phyloP scores from a whole-genome alignment of 2,888 invertebrate species.

The Hylaea fasciaria region DNA sequence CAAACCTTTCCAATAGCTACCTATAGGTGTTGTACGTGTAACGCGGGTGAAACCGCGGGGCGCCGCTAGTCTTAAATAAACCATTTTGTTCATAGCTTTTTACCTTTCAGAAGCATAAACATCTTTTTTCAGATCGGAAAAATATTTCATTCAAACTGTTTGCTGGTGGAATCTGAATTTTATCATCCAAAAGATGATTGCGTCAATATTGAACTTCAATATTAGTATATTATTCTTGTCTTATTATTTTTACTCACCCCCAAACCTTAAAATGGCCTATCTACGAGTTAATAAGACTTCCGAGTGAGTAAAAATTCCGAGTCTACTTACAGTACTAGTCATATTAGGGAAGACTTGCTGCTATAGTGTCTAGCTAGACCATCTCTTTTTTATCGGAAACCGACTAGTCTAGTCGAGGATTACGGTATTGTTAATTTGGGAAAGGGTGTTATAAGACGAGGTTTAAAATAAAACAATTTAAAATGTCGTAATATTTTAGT shows the following conservation, averaged over 20 bases:
- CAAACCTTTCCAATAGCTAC: too few species aligned
- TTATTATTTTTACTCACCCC: constrained; percentile 18
- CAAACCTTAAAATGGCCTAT: constrained; percentile 4
- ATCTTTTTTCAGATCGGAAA: constrained; percentile 22
- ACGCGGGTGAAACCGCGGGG: too few species aligned
- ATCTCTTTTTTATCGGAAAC: too few species aligned
- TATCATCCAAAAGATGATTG: constrained; percentile 48
- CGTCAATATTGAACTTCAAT: constrained; percentile 56
- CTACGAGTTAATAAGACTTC: constrained; percentile 1
- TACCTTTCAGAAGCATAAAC: constrained; percentile 2
- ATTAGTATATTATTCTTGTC: constrained; percentile 49
- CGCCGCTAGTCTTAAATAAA: too few species aligned
- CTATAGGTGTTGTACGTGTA: too few species aligned
- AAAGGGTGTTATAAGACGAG: too few species aligned
- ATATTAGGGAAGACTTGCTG: too few species aligned
- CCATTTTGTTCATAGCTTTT: background rate
- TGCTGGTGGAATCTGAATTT: constrained; percentile 48
- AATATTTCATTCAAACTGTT: constrained; percentile 42
- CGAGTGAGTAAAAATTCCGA: background rate
- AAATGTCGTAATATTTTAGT: too few species aligned
- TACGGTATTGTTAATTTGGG: too few species aligned
- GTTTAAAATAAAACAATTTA: too few species aligned
- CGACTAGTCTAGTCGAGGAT: too few species aligned
- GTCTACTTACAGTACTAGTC: background rate
- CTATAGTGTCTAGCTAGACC: too few species aligned